Conservation (phyloP, 2,797 vertebrate genomes). For the Ptychobarbus kaznakovi region DNA sequence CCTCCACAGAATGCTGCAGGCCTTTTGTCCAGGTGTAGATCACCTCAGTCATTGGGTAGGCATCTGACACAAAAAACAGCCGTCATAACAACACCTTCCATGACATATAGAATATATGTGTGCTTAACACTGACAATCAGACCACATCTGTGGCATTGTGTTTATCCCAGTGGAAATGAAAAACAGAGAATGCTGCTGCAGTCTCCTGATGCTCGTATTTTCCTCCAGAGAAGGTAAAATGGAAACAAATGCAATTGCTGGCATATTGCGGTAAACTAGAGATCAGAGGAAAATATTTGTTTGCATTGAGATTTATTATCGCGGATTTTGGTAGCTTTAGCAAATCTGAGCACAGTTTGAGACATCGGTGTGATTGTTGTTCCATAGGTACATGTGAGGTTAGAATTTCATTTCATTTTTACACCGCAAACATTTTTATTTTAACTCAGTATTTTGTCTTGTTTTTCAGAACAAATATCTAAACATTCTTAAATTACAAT, state of each 20-base stretch:
- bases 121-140: neutral
- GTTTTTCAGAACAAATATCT: neutral
- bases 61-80: conserved; percentile 80
- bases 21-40: conserved; percentile 99
- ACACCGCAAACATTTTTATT: neutral
- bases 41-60: conserved; percentile 97
- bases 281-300: neutral
- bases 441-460: neutral
- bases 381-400: neutral
- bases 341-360: neutral
- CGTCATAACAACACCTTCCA: conserved; percentile 2
- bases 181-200: conserved; percentile 10
- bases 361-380: neutral
- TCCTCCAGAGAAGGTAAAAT: conserved; percentile 39
- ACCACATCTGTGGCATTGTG: conserved; percentile 5
- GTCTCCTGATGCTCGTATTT: conserved; percentile 6
- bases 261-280: neutral
- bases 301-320: conserved; percentile 4
- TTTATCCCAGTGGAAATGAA: conserved; percentile 19
- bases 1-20: conserved; percentile 94
- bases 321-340: neutral
- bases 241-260: conserved; percentile 39
- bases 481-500: neutral
- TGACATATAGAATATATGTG: neutral
- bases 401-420: neutral